Evolutionary conservation across 2,113 vertebrate species (phyloP).

Genomic region (Rana temporaria): DNA sequence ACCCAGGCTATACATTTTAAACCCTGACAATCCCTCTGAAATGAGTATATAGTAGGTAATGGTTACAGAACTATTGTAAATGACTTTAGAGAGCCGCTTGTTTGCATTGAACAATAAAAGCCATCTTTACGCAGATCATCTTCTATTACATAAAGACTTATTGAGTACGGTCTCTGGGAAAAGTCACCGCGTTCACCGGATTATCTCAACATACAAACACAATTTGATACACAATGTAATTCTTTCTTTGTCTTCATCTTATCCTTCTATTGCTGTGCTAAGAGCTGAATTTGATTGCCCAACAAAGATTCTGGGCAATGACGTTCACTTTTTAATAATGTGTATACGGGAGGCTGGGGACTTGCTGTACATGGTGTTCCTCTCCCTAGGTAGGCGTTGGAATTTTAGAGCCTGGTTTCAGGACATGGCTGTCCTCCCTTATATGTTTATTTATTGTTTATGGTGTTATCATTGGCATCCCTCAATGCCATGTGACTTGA

Average conservation of each 20-base stretch:
- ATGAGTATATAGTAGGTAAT: too few relatives aligned
- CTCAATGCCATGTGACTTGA: constrained; percentile 6
- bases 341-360: not conserved
- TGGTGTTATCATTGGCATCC: constrained; percentile 14
- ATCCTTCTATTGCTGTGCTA: not conserved
- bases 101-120: too few relatives aligned
- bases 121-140: too few relatives aligned
- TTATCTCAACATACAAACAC: not conserved
- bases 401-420: not conserved
- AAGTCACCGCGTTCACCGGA: not conserved
- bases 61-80: not conserved
- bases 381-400: not conserved
- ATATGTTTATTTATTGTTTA: constrained; percentile 38
- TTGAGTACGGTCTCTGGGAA: not conserved
- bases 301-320: not conserved
- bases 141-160: too few relatives aligned
- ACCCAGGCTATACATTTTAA: too few relatives aligned
- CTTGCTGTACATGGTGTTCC: constrained; percentile 2
- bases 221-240: not conserved
- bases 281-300: not conserved
- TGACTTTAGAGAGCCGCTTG: too few relatives aligned
- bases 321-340: not conserved
- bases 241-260: not conserved
- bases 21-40: too few relatives aligned
- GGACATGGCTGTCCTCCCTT: not conserved